Evolutionary conservation across 2,797 vertebrate species (phyloP).

Genomic region (Sebastes nivosus): DNA sequence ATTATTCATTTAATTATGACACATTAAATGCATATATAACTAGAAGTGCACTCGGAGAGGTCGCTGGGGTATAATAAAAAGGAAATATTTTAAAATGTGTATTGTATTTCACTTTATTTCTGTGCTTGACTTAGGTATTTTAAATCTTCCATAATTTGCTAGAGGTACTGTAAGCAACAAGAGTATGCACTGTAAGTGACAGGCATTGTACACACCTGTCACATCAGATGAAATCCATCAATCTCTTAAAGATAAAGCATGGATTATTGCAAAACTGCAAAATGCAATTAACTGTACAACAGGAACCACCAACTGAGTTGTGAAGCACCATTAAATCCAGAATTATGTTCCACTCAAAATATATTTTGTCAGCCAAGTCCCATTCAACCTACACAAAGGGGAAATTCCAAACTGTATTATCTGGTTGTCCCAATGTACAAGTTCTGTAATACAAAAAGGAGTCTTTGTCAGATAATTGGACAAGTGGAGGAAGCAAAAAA

Average conservation of each 20-base stretch:
- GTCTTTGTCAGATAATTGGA: conserved; percentile 66
- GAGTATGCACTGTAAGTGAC: neutral
- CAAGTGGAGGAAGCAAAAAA: conserved; percentile 39
- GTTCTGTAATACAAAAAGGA: conserved; percentile 36
- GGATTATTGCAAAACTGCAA: neutral
- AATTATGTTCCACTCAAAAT: conserved; percentile 17
- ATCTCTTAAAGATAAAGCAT: neutral
- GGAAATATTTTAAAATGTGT: neutral
- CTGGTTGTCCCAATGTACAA: conserved; percentile 23
- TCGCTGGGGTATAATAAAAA: neutral
- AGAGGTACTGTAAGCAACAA: neutral
- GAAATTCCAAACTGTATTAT: conserved; percentile 55
- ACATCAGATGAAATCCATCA: neutral
- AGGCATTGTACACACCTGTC: neutral
- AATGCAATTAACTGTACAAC: neutral
- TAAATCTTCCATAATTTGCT: neutral
- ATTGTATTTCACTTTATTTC: neutral
- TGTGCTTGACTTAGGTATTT: neutral
- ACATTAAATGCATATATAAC: too few species aligned
- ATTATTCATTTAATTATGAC: too few species aligned
- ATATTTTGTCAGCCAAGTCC: conserved; percentile 16
- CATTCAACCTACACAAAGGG: conserved; percentile 26
- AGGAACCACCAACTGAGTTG: neutral
- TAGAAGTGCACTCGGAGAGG: too few species aligned
- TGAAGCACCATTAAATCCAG: neutral